A percentile compares a stretch with the other conserved stretches of the same genome.
phyloP scores from a whole-genome alignment of 2,888 invertebrate genomes.

The Agrotis clavis region DNA sequence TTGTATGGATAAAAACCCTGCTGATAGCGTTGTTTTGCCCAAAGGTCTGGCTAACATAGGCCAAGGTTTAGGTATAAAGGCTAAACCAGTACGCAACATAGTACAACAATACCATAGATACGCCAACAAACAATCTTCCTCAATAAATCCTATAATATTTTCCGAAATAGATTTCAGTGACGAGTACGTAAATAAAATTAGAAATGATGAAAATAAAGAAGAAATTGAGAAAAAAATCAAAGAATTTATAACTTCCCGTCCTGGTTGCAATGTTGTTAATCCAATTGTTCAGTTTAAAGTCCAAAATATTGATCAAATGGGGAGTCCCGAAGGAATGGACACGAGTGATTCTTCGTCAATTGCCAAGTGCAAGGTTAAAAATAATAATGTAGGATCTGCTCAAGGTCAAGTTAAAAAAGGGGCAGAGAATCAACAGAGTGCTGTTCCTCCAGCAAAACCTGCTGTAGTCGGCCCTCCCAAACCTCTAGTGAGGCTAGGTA shows the following conservation, averaged over 20 bases:
- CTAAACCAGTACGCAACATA: conserved; percentile 77
- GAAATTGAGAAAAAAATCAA: conserved; percentile 23
- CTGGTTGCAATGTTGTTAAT: conserved; percentile 14
- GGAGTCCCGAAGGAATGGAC: neutral
- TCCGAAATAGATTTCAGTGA: conserved; percentile 26
- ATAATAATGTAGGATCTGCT: conserved; percentile 2
- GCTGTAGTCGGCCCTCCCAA: neutral
- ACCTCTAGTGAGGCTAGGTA: neutral
- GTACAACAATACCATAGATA: conserved; percentile 76
- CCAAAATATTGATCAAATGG: conserved; percentile 41
- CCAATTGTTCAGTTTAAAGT: conserved; percentile 7
- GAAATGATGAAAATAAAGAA: conserved; percentile 6
- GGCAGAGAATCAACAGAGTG: neutral
- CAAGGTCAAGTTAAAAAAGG: conserved; percentile 8
- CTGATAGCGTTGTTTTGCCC: conserved; percentile 72
- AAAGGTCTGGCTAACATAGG: conserved; percentile 79
- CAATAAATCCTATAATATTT: conserved; percentile 66
- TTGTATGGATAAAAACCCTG: conserved; percentile 67
- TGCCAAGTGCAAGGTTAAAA: neutral
- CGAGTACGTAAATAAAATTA: neutral
- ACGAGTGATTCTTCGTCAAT: neutral
- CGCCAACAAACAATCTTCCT: conserved; percentile 64
- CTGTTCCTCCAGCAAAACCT: neutral
- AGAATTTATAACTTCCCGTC: conserved; percentile 24
- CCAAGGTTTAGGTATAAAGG: conserved; percentile 77